Percentiles rank a stretch among this genome's conserved stretches.
Conservation (phyloP, 2,888 invertebrate genomes). For the Dusona sp. region DNA sequence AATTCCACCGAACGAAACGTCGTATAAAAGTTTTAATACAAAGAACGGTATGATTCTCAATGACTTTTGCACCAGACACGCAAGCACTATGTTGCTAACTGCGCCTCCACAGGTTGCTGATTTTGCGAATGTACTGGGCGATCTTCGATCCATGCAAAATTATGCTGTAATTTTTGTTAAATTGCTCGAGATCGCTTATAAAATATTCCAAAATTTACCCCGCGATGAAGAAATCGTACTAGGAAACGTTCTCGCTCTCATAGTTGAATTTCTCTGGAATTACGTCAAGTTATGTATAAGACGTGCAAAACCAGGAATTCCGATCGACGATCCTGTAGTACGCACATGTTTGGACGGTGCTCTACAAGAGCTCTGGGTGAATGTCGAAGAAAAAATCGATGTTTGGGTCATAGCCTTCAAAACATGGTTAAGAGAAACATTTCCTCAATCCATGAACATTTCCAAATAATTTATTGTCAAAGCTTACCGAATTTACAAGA, state of each 20-base stretch:
- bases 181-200: conserved; percentile 51
- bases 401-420: conserved; percentile 54
- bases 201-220: conserved; percentile 50
- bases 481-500: background rate
- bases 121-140: conserved; percentile 48
- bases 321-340: conserved; percentile 34
- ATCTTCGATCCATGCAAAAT: conserved; percentile 42
- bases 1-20: conserved; percentile 26
- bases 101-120: conserved; percentile 15
- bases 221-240: conserved; percentile 13
- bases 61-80: conserved; percentile 59
- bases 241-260: conserved; percentile 44
- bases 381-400: conserved; percentile 36
- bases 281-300: conserved; percentile 49
- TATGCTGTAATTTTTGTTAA: conserved; percentile 55
- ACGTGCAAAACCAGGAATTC: background rate
- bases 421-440: conserved; percentile 52
- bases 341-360: conserved; percentile 29
- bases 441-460: background rate
- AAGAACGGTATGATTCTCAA: conserved; percentile 33
- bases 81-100: conserved; percentile 34
- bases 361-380: conserved; percentile 26
- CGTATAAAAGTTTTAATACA: conserved; percentile 33
- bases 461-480: background rate
- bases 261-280: conserved; percentile 65